Percentiles rank a stretch among this genome's conserved stretches.
These are phyloP conservation scores for Halichoeres trimaculatus DNA, from an alignment of 2,113 vertebrate genomes.

Conservation along the genomic window DNA sequence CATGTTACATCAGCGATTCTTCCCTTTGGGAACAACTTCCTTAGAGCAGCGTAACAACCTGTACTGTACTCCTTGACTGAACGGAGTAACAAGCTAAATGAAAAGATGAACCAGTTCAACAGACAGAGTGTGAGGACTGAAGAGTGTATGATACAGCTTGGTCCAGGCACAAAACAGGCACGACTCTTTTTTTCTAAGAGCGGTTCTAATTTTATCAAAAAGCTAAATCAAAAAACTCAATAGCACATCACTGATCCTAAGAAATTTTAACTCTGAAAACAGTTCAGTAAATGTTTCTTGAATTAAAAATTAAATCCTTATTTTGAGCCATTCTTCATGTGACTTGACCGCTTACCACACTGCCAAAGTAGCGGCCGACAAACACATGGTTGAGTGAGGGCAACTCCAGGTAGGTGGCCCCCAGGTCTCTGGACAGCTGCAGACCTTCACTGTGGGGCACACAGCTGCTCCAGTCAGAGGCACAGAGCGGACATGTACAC, in stretches of 20 bases:
- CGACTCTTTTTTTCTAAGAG: too few relatives aligned
- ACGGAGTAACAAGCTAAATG: not conserved
- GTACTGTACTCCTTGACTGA: conserved; percentile 5
- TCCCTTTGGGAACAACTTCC: conserved; percentile 25
- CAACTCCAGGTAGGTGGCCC: conserved; percentile 94
- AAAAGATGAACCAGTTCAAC: not conserved
- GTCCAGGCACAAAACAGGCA: not conserved
- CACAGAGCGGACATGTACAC: conserved; percentile 94
- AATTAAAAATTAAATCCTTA: not conserved
- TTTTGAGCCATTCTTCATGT: not conserved
- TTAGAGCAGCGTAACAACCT: not conserved
- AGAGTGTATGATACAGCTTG: not conserved
- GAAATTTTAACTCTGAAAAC: not conserved
- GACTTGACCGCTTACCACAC: conserved; percentile 86
- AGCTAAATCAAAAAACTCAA: not conserved
- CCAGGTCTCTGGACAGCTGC: conserved; percentile 93
- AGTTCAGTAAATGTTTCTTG: not conserved
- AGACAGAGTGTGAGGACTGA: not conserved
- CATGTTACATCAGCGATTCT: conserved; percentile 31
- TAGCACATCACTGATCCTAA: not conserved
- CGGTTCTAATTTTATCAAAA: not conserved
- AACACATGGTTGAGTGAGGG: conserved; percentile 94
- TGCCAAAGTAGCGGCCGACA: conserved; percentile 94
- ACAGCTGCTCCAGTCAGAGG: conserved; percentile 91
- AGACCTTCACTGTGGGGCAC: conserved; percentile 92